Conservation (phyloP, 2,888 invertebrate species). For the Amphipoea oculea region DNA sequence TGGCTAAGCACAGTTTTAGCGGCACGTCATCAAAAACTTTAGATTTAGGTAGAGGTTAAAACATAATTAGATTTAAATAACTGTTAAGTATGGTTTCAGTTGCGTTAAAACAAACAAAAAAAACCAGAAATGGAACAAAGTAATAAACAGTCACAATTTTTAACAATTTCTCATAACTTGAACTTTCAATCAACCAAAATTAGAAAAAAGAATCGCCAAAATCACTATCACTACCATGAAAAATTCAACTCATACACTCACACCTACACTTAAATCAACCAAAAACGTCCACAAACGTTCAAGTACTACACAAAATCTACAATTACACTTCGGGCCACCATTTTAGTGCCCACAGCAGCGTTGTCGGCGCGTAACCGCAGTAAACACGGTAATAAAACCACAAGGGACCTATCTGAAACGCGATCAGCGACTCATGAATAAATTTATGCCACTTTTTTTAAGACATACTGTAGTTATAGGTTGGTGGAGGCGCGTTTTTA, state of each 20-base stretch:
- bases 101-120: not conserved
- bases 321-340: conserved; percentile 47
- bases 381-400: conserved; percentile 76
- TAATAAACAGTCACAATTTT: not conserved
- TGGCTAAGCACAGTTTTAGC: not conserved
- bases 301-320: conserved; percentile 35
- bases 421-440: conserved; percentile 79
- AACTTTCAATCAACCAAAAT: no score
- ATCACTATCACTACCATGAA: not conserved
- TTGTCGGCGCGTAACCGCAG: conserved; percentile 51
- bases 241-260: not conserved
- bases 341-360: conserved; percentile 52
- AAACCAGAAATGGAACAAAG: not conserved
- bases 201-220: not conserved
- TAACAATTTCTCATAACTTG: not conserved
- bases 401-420: conserved; percentile 70
- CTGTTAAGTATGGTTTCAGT: not conserved
- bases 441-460: conserved; percentile 70
- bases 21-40: not conserved
- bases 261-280: conserved; percentile 7
- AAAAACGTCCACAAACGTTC: conserved; percentile 24
- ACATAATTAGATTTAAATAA: no score
- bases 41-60: no score
- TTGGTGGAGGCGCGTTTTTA: conserved; percentile 29
- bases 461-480: conserved; percentile 37